Evolutionary conservation across 2,797 vertebrate genomes (phyloP).

Genomic region (Acipenser transmontanus): DNA sequence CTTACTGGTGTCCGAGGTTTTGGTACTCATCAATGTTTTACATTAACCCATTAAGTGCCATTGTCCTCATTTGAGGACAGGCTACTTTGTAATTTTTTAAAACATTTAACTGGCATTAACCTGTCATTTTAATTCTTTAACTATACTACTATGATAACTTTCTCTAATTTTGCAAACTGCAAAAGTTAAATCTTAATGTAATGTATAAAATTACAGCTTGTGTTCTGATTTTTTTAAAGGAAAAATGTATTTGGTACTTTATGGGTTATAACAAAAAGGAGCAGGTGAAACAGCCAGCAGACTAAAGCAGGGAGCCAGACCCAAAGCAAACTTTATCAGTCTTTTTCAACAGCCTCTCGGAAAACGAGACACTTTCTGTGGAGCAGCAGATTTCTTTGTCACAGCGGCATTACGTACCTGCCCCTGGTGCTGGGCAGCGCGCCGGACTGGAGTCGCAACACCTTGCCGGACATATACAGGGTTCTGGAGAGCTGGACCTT

Average conservation of each 20-base stretch:
- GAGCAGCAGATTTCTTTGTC: slow-evolving; percentile 60
- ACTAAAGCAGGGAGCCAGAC: slow-evolving; percentile 30
- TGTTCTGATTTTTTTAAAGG: too few species aligned
- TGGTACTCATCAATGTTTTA: too few species aligned
- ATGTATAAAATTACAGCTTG: slow-evolving; percentile 2
- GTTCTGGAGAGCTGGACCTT: slow-evolving; percentile 63
- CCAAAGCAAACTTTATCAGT: slow-evolving; percentile 33
- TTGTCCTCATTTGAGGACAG: too few species aligned
- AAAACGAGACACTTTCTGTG: slow-evolving; percentile 72
- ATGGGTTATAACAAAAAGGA: too few species aligned
- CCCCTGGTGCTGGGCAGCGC: slow-evolving; percentile 72
- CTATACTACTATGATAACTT: too few species aligned
- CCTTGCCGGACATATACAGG: slow-evolving; percentile 62
- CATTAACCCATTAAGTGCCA: too few species aligned
- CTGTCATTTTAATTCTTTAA: too few species aligned
- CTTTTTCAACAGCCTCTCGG: slow-evolving; percentile 57
- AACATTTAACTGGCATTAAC: too few species aligned
- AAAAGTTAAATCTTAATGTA: slow-evolving; percentile 10
- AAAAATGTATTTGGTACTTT: too few species aligned
- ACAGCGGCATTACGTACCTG: slow-evolving; percentile 58
- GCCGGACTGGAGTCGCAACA: slow-evolving; percentile 56
- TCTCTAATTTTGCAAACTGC: too few species aligned
- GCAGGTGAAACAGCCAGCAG: neutral
- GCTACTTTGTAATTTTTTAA: too few species aligned
- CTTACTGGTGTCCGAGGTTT: too few species aligned